Evolutionary conservation across 1,140 invertebrate species (phyloP), one percentile per base, ranked within the genome.

Genomic region (Globodera ellingtonae): DNA sequence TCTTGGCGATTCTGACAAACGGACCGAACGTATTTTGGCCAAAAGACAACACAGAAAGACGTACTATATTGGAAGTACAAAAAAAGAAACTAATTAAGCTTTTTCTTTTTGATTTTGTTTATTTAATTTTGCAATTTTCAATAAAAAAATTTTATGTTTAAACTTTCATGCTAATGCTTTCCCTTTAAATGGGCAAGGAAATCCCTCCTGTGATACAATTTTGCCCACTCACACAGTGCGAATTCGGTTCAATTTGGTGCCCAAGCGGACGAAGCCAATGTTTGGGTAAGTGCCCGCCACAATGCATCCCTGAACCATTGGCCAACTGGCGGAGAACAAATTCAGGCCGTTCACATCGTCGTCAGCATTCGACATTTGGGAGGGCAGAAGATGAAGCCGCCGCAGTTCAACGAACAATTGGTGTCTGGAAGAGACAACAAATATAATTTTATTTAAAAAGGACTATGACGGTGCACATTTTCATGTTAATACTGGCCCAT

Each of bases 231-330:
- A 50, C 72, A 82, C 70, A 65, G 87, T 89, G n/a, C 80, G 72
- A 56, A 88, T 89, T 59, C 88, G 86, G 62, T 79, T 81, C 62
- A 88, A 59, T 66, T 87, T 88, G 13, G 75, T 48, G 10, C 83
- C 86, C 1, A 78, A 21, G 59, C 79, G 50, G 6, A 84, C 78
- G 56, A 86, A 80, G n/a, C 84, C 87, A 52, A 89, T 82, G 24
- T 82, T 84, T 24, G 87, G 87, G 82, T 87, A 89, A 66, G 83
- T 88, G 8, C 87, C 87, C 56, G 88, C 88, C 18, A 88, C 88
- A 73, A 89, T 89, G 44, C 82, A 85, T 13, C 75, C 88, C 75
- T 89, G 87, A 10, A 89, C 83, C 85, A 89, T 87, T 35, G 87
- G 81, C 87, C 88, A 89, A 21, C 75, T 83, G 44, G 79, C n/a